A percentile compares a stretch with the other conserved stretches of the same genome.
phyloP scores from a whole-genome alignment of 2,888 invertebrate genomes.

The Cheilosia grossa region DNA sequence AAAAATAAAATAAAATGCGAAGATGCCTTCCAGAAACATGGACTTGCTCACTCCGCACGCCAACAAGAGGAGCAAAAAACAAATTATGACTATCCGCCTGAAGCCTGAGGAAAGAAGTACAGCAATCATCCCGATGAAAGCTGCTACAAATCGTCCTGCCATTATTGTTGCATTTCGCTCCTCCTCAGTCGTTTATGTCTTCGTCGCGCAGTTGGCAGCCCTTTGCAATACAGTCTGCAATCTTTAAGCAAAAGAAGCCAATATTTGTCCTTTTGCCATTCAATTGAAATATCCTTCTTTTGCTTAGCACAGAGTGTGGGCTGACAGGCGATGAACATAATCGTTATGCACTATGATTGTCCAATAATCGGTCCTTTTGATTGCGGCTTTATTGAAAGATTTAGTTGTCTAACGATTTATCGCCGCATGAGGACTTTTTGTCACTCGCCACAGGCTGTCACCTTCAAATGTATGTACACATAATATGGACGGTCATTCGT shows the following conservation, averaged over 20 bases:
- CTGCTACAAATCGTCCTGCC: constrained; percentile 66
- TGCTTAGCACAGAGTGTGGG: constrained; percentile 24
- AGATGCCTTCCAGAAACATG: constrained; percentile 33
- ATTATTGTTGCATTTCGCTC: constrained; percentile 63
- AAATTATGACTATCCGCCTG: constrained; percentile 42
- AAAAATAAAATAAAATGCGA: constrained; percentile 43
- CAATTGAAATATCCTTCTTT: constrained; percentile 57
- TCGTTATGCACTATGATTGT: constrained; percentile 71
- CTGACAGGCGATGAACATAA: constrained; percentile 56
- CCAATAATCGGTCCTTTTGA: constrained; percentile 66
- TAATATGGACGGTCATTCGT: constrained; percentile 1
- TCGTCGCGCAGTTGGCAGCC: constrained; percentile 49
- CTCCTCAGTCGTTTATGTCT: constrained; percentile 45
- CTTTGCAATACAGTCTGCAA: constrained; percentile 22
- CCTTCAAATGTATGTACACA: constrained; percentile 20
- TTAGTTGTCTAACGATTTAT: constrained; percentile 52
- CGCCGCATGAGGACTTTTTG: background rate
- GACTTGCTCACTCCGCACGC: constrained; percentile 10
- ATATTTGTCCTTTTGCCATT: constrained; percentile 67
- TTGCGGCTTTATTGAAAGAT: constrained; percentile 50
- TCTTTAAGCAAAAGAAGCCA: constrained; percentile 44
- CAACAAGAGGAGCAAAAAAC: background rate
- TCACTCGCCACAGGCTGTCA: constrained; percentile 24
- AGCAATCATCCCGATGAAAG: constrained; percentile 54
- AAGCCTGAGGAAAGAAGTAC: constrained; percentile 30